A percentile compares a stretch with the other conserved stretches of the same genome.
Evolutionary conservation across 2,888 invertebrate genomes (phyloP).

Genomic region (Gari tellinella): DNA sequence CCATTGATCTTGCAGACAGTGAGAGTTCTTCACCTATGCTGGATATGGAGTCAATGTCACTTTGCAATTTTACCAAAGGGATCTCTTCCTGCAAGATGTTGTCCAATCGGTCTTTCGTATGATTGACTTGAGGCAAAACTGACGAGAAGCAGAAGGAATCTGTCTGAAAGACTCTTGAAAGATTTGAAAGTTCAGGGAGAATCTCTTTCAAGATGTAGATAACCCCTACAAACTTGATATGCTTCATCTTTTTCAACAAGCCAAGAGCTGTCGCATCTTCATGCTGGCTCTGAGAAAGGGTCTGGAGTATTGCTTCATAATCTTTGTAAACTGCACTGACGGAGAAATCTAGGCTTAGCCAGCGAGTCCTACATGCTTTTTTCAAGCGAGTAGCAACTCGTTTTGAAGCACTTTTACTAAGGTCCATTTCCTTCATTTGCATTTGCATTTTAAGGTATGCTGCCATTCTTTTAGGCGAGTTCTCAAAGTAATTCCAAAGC

Average conservation of each 20-base stretch:
- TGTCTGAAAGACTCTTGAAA: constrained; percentile 39
- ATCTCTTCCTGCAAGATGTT: constrained; percentile 9
- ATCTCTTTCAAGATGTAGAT: constrained; percentile 41
- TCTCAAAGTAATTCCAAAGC: constrained; percentile 54
- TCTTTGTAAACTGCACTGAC: constrained; percentile 33
- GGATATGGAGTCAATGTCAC: constrained; percentile 33
- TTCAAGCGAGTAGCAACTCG: constrained; percentile 24
- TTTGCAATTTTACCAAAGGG: constrained; percentile 15
- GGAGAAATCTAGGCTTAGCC: constrained; percentile 55
- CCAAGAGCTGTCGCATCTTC: constrained; percentile 33
- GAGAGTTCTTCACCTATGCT: constrained; percentile 22
- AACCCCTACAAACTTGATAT: constrained; percentile 4
- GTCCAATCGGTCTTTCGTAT: constrained; percentile 11
- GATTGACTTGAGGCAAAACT: constrained; percentile 16
- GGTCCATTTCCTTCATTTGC: constrained; percentile 15
- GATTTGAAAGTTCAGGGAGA: constrained; percentile 32
- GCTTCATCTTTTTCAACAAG: constrained; percentile 27
- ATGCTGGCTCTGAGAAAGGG: constrained; percentile 14
- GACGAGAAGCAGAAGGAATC: constrained; percentile 25
- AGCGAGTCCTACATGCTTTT: constrained; percentile 41
- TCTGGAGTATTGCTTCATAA: constrained; percentile 31
- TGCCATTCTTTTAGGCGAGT: constrained; percentile 59
- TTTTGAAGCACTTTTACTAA: constrained; percentile 20
- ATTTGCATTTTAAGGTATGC: constrained; percentile 44
- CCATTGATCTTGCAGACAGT: background rate